phyloP scores from a whole-genome alignment of 2,888 invertebrate genomes.

The Nomada hirtipes region DNA sequence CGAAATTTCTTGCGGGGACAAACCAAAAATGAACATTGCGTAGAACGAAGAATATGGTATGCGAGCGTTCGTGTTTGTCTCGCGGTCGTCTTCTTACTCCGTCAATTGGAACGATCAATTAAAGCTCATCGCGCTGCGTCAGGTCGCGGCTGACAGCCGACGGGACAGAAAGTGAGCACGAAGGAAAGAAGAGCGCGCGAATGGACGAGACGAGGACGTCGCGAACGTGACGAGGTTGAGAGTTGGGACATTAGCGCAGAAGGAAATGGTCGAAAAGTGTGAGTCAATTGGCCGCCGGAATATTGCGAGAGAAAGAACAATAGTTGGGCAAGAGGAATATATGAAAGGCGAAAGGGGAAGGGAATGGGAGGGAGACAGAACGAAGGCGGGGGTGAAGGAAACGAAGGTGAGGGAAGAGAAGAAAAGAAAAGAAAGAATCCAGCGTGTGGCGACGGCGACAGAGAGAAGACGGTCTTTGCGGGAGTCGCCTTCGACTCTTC shows the following conservation, averaged over 20 bases:
- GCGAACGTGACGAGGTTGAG: conserved; percentile 12
- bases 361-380: neutral
- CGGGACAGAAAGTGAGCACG: neutral
- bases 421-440: conserved; percentile 16
- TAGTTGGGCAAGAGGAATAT: neutral
- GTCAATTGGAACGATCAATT: conserved; percentile 67
- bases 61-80: conserved; percentile 34
- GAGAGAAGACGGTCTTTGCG: conserved; percentile 64
- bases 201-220: conserved; percentile 1
- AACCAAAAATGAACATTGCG: too few species aligned
- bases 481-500: conserved; percentile 65
- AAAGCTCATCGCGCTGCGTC: conserved; percentile 48
- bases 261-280: conserved; percentile 23
- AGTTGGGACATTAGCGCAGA: neutral
- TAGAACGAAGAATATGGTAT: conserved; percentile 3
- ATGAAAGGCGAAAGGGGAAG: neutral
- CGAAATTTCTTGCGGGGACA: too few species aligned
- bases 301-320: neutral
- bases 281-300: conserved; percentile 24
- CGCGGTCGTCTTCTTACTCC: conserved; percentile 38
- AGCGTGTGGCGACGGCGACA: conserved; percentile 15
- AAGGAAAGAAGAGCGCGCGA: neutral
- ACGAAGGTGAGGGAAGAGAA: neutral
- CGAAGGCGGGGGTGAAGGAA: neutral
- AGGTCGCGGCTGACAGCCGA: conserved; percentile 11